Evolutionary conservation across 2,888 invertebrate species (phyloP).

Genomic region (Drosophila lacicola): DNA sequence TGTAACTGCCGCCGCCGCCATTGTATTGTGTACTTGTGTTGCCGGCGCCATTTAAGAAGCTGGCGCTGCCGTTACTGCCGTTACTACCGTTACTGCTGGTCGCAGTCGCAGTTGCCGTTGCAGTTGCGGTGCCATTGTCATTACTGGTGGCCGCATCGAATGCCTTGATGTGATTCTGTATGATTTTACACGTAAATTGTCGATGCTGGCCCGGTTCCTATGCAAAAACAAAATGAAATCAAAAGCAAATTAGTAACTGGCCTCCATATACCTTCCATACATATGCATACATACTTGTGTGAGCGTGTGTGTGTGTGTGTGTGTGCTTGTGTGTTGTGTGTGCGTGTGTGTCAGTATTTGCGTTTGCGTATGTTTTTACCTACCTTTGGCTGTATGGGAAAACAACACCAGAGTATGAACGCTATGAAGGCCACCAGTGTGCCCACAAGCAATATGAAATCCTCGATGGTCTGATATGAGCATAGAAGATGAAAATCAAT

Average conservation of each 20-base stretch:
- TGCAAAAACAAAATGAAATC: not conserved
- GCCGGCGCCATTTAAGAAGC: slow-evolving; percentile 18
- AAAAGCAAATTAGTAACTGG: slow-evolving; percentile 19
- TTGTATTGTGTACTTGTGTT: slow-evolving; percentile 32
- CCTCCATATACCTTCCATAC: slow-evolving; percentile 18
- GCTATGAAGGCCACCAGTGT: slow-evolving; percentile 88
- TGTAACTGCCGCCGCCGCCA: slow-evolving; percentile 71
- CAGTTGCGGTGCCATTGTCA: slow-evolving; percentile 22
- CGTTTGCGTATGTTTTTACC: slow-evolving; percentile 20
- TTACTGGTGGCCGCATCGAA: slow-evolving; percentile 67
- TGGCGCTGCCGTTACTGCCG: slow-evolving; percentile 19
- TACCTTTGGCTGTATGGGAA: slow-evolving; percentile 87
- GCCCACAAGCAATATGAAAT: slow-evolving; percentile 87
- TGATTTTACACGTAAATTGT: slow-evolving; percentile 84
- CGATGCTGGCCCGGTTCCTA: slow-evolving; percentile 84
- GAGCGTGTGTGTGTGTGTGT: slow-evolving; percentile 15
- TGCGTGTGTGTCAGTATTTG: slow-evolving; percentile 5
- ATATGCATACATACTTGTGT: slow-evolving; percentile 18
- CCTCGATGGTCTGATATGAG: slow-evolving; percentile 86
- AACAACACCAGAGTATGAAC: slow-evolving; percentile 88
- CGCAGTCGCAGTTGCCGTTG: slow-evolving; percentile 5
- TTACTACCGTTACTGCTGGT: slow-evolving; percentile 11
- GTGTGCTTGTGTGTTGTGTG: slow-evolving; percentile 1
- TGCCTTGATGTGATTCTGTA: slow-evolving; percentile 76
- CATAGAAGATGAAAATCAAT: slow-evolving; percentile 24